Evolutionary conservation across 2,113 vertebrate genomes (phyloP).

Genomic region (Gobio gobio): DNA sequence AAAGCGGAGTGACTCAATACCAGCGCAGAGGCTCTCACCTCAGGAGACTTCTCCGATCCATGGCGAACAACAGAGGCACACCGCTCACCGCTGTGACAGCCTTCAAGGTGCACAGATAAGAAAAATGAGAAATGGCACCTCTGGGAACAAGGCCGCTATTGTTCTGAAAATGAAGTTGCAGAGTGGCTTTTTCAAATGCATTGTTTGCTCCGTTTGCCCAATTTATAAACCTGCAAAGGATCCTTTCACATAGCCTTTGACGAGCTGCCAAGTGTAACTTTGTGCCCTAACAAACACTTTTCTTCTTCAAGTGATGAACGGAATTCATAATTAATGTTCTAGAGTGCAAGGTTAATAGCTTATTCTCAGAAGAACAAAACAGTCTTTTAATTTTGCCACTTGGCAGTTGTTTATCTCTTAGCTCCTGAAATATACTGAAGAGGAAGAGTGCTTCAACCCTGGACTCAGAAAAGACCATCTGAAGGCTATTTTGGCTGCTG

Average conservation of each 20-base stretch:
- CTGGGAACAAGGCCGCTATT: conserved; percentile 60
- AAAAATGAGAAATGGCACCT: conserved; percentile 73
- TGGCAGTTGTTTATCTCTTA: conserved; percentile 30
- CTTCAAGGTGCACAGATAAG: conserved; percentile 75
- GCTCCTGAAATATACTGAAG: not conserved
- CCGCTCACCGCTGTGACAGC: conserved; percentile 67
- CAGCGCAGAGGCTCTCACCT: conserved; percentile 62
- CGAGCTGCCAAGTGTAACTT: conserved; percentile 47
- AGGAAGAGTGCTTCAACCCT: not conserved
- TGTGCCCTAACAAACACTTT: conserved; percentile 28
- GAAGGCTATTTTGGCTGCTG: conserved; percentile 13
- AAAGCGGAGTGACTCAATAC: conserved; percentile 70
- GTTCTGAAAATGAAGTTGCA: conserved; percentile 63
- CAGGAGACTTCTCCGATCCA: conserved; percentile 66
- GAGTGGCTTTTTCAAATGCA: conserved; percentile 55
- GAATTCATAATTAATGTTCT: conserved; percentile 50
- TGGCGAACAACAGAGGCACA: conserved; percentile 60
- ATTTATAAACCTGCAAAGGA: conserved; percentile 27
- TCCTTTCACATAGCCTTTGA: conserved; percentile 48
- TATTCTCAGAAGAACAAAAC: conserved; percentile 43
- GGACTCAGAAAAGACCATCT: not conserved
- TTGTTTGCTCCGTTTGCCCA: conserved; percentile 62
- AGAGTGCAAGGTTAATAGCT: conserved; percentile 44
- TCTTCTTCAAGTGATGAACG: conserved; percentile 19
- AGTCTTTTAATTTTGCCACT: conserved; percentile 27